Percentiles rank a stretch among this genome's conserved stretches.
phyloP scores from a whole-genome alignment of 2,113 vertebrate species.

The Chloropsis cyanopogon region DNA sequence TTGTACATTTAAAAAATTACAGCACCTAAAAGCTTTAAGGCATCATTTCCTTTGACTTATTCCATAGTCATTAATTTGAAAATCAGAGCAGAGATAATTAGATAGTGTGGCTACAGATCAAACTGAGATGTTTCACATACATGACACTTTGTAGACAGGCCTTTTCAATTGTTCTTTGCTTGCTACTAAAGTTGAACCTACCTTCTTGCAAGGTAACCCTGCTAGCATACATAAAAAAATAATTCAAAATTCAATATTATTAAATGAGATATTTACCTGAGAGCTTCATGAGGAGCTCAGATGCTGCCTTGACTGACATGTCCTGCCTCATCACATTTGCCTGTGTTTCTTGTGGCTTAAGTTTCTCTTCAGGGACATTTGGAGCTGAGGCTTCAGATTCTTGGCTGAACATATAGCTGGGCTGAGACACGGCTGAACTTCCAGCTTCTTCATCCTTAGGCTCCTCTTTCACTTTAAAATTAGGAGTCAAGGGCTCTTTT shows the following conservation, averaged over 20 bases:
- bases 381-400: conserved; percentile 71
- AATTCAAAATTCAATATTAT: background rate
- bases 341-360: conserved; percentile 81
- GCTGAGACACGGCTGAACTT: conserved; percentile 75
- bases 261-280: conserved; percentile 82
- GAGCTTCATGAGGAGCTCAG: conserved; percentile 96
- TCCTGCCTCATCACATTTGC: conserved; percentile 84
- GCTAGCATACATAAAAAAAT: background rate
- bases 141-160: background rate
- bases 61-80: background rate
- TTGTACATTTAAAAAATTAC: background rate
- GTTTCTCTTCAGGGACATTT: conserved; percentile 72
- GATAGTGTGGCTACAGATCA: background rate
- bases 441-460: conserved; percentile 83
- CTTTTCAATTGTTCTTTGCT: background rate
- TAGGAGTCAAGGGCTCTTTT: conserved; percentile 90
- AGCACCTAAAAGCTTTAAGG: background rate
- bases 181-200: background rate
- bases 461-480: conserved; percentile 93
- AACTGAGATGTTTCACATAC: background rate
- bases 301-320: conserved; percentile 92
- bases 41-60: background rate
- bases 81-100: background rate
- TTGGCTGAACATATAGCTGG: conserved; percentile 82
- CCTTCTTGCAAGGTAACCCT: background rate